phyloP scores from a whole-genome alignment of 2,797 vertebrate species.

The Gymnothorax reevesii region DNA sequence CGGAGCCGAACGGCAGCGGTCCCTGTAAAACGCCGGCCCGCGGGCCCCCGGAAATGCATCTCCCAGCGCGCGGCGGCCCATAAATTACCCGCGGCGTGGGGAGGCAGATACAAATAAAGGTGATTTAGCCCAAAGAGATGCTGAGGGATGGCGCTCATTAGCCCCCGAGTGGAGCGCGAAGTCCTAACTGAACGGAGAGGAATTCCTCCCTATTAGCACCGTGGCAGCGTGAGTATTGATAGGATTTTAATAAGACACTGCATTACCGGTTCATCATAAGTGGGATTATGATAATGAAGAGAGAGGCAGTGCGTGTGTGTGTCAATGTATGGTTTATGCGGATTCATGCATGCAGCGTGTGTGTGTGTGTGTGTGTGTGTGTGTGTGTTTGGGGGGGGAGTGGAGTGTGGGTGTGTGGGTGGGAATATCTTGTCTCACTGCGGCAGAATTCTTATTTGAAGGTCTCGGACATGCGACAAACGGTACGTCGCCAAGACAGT shows the following conservation, averaged over 20 bases:
- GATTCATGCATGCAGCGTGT: neutral
- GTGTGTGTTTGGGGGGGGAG: conserved; percentile 44
- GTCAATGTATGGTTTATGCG: neutral
- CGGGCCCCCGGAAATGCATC: conserved; percentile 46
- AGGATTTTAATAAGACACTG: conserved; percentile 84
- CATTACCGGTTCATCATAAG: conserved; percentile 82
- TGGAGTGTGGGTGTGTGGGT: neutral
- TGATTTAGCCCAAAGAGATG: conserved; percentile 83
- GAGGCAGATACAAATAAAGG: conserved; percentile 84
- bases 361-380: neutral
- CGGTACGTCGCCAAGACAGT: conserved; percentile 39
- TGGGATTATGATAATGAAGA: conserved; percentile 78
- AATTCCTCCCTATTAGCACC: conserved; percentile 78
- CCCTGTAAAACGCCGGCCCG: conserved; percentile 48
- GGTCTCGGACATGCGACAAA: conserved; percentile 43
- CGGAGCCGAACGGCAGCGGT: conserved; percentile 50
- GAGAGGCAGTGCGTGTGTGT: neutral
- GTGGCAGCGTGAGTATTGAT: conserved; percentile 78
- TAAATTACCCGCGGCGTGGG: conserved; percentile 71
- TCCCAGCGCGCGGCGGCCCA: conserved; percentile 64
- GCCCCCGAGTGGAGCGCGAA: conserved; percentile 76
- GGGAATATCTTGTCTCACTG: conserved; percentile 60
- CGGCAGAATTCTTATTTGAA: conserved; percentile 50
- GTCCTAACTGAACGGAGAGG: conserved; percentile 79
- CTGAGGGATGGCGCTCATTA: conserved; percentile 84